phyloP scores from a whole-genome alignment of 2,888 invertebrate genomes.

The Calliphora vomitoria region DNA sequence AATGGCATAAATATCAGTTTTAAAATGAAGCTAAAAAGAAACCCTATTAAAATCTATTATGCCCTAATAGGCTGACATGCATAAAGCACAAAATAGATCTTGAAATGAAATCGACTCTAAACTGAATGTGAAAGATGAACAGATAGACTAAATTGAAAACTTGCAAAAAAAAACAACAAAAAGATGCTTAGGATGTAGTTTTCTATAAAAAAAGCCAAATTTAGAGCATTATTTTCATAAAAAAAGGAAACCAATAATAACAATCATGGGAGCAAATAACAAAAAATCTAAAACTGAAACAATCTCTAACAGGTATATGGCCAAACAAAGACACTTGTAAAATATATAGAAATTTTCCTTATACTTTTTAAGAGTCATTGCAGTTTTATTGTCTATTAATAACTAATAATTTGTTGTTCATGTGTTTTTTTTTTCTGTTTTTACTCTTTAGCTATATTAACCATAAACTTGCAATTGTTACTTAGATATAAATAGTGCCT shows the following conservation, averaged over 20 bases:
- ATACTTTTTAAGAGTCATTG: conserved; percentile 15
- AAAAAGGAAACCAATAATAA: conserved; percentile 35
- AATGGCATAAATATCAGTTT: conserved; percentile 62
- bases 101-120: conserved; percentile 64
- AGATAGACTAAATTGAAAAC: conserved; percentile 51
- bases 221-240: conserved; percentile 63
- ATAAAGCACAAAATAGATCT: conserved; percentile 52
- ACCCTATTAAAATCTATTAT: conserved; percentile 69
- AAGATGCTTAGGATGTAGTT: not conserved
- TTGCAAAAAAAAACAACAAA: not conserved
- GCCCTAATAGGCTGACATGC: conserved; percentile 69
- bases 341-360: not conserved
- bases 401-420: conserved; percentile 63
- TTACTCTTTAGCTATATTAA: not conserved
- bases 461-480: not conserved
- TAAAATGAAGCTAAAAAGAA: not conserved
- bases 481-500: conserved; percentile 10
- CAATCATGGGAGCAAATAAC: not conserved
- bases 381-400: conserved; percentile 66
- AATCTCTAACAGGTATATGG: conserved; percentile 6
- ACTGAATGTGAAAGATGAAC: conserved; percentile 39
- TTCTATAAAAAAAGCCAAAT: conserved; percentile 63
- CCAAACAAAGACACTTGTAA: conserved; percentile 32
- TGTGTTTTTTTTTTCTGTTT: not conserved
- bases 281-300: not conserved